Percentiles rank a stretch among this genome's conserved stretches.
These are phyloP conservation scores for Erinaceus europaeus DNA, from an alignment of 2,113 vertebrate genomes.

Conservation along the genomic window DNA sequence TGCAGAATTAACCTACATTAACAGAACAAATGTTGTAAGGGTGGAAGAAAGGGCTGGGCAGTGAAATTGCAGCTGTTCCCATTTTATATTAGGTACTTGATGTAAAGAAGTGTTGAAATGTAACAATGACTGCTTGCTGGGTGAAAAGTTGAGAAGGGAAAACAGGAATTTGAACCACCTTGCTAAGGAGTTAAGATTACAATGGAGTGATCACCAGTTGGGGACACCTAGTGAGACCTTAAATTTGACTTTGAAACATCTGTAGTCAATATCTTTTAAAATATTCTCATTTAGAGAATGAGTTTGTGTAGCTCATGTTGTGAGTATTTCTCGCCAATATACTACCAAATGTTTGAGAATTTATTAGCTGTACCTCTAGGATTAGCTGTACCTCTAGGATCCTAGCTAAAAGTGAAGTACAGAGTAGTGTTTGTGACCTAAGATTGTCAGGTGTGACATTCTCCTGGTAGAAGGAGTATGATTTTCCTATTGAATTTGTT, in stretches of 20 bases:
- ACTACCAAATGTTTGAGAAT: slow-evolving; percentile 82
- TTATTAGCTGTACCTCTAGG: slow-evolving; percentile 76
- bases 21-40: slow-evolving; percentile 90
- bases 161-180: slow-evolving; percentile 86
- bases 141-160: slow-evolving; percentile 87
- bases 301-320: slow-evolving; percentile 88
- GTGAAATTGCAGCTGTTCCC: slow-evolving; percentile 90
- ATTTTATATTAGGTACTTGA: slow-evolving; percentile 79
- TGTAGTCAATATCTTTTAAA: slow-evolving; percentile 86
- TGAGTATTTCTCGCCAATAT: slow-evolving; percentile 82
- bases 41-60: slow-evolving; percentile 87
- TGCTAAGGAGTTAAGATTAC: slow-evolving; percentile 85
- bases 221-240: slow-evolving; percentile 86
- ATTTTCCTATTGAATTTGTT: background rate
- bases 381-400: no score
- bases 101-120: slow-evolving; percentile 86
- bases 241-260: slow-evolving; percentile 87
- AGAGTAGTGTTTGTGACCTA: background rate
- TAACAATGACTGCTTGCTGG: slow-evolving; percentile 89
- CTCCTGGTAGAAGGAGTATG: slow-evolving; percentile 32
- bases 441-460: slow-evolving; percentile 6
- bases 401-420: slow-evolving; percentile 56
- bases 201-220: slow-evolving; percentile 84
- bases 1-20: slow-evolving; percentile 97
- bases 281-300: slow-evolving; percentile 87